Percentiles rank a stretch among this genome's conserved stretches.
Conservation (phyloP, 2,888 invertebrate species). For the Eilema sororculum region DNA sequence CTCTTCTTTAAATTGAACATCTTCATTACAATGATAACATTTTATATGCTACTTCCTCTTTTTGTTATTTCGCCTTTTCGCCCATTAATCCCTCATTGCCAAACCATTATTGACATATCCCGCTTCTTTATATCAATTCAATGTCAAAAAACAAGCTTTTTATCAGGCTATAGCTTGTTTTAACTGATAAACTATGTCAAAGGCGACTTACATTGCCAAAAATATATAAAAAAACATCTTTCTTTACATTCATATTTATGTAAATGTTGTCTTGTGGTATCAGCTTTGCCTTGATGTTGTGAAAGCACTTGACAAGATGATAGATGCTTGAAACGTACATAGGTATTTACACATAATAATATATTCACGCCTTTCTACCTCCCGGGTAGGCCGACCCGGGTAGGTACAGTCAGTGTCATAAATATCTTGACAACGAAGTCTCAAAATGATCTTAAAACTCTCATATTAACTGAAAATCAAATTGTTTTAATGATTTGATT, state of each 20-base stretch:
- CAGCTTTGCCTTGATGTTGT: not conserved
- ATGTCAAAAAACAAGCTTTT: conserved; percentile 5
- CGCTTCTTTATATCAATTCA: not conserved
- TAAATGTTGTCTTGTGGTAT: not conserved
- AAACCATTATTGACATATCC: conserved; percentile 1
- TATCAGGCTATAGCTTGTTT: not conserved
- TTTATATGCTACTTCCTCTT: not conserved
- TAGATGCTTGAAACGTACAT: not conserved
- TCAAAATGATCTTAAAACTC: no score
- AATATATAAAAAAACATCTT: not conserved
- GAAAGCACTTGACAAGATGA: not conserved
- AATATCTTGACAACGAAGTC: no score
- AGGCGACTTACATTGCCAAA: not conserved
- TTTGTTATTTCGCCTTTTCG: not conserved
- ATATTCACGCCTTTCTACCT: no score
- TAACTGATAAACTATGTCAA: not conserved
- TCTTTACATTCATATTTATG: not conserved
- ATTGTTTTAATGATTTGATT: no score
- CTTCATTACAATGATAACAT: not conserved
- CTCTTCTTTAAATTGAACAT: no score
- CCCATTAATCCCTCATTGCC: conserved; percentile 4
- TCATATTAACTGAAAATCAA: no score
- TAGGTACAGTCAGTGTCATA: no score
- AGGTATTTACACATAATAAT: no score
- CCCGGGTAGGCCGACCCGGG: no score